Base-by-base conservation (phyloP, 1,140 invertebrate species). In the Hestina assimilis region DNA sequence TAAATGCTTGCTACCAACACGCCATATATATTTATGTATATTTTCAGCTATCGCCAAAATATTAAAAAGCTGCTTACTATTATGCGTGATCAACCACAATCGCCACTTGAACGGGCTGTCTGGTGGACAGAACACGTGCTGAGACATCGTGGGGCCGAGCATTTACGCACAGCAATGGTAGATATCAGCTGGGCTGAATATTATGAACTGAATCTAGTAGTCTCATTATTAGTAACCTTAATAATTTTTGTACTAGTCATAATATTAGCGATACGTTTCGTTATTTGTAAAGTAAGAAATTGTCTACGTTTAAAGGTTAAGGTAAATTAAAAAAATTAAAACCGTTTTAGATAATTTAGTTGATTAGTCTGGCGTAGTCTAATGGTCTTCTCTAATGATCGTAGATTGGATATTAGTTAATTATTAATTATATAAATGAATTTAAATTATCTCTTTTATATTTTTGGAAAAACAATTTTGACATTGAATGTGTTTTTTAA, bases 111-210 rank as follows among this genome's bases (percentile, higher is more conserved):
- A 35, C 78, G 79, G 35, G 90, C 89, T 0, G 72, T 91, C 11
- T 91, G 89, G 69, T 92, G 90, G 90, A 90, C 88, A 1, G 90
- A 91, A 64, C 90, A 91, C 53, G 83, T 90, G 3, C 42, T 91
- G 3, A 63, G 89, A 21, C 87, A 91, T 56, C 79, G 79, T 63
- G 81, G 81, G 24, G 90, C 89, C 1, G 33, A 57, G 6, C 83
- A 89, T 57, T 75, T 89, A 54, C 69, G 75, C 0, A 53, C 88
- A 14, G 73, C 78, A 2, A 68, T 78, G 3, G 64, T 60, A 12
- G 63, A 66, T 24, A 45, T 77, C 14, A 46, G 61, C 5, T 72
- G 63, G 47, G 41, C 55, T 3, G 60, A 81, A 47, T 78, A 73
- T 33, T 65, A 70, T 11, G 64, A 73, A 59, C 15, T 75, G 3